Evolutionary conservation across 2,888 invertebrate species (phyloP).

Genomic region (Pycnomerus fuliginosus): DNA sequence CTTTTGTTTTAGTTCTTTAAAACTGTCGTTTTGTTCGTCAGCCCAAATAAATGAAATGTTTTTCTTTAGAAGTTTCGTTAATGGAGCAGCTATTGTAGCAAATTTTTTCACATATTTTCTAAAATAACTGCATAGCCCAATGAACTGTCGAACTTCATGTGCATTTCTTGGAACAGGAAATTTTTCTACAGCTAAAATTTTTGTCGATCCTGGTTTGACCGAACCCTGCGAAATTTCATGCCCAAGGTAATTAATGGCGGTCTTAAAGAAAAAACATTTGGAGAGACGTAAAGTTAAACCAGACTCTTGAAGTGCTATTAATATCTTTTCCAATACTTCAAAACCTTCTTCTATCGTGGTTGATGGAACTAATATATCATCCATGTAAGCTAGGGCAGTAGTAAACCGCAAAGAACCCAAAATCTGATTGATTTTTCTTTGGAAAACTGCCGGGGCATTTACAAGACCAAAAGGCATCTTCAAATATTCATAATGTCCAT

Average conservation of each 20-base stretch:
- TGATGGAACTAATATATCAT: slow-evolving; percentile 31
- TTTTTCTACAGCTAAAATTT: no score
- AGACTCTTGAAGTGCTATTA: no score
- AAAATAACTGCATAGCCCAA: slow-evolving; percentile 9
- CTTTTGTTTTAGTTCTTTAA: slow-evolving; percentile 4
- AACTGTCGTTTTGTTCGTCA: slow-evolving; percentile 8
- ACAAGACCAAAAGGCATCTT: slow-evolving; percentile 43
- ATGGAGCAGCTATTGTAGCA: slow-evolving; percentile 1
- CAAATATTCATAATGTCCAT: slow-evolving; percentile 42
- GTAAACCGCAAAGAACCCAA: slow-evolving; percentile 22
- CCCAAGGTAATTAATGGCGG: no score
- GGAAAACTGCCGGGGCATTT: slow-evolving; percentile 38
- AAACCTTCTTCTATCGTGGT: slow-evolving; percentile 21
- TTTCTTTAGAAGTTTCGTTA: slow-evolving; percentile 1
- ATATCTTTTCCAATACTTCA: slow-evolving; percentile 18
- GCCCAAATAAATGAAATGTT: slow-evolving; percentile 4
- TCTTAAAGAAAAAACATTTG: no score
- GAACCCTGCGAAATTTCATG: no score
- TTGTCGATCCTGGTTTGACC: no score
- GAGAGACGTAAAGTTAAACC: no score
- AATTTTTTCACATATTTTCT: slow-evolving; percentile 4
- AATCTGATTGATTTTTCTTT: slow-evolving; percentile 22
- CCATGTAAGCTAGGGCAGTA: slow-evolving; percentile 24
- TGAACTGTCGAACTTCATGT: slow-evolving; percentile 8
- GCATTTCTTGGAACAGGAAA: no score